Conservation (phyloP, 2,113 vertebrate species). For the Urocolius indicus region DNA sequence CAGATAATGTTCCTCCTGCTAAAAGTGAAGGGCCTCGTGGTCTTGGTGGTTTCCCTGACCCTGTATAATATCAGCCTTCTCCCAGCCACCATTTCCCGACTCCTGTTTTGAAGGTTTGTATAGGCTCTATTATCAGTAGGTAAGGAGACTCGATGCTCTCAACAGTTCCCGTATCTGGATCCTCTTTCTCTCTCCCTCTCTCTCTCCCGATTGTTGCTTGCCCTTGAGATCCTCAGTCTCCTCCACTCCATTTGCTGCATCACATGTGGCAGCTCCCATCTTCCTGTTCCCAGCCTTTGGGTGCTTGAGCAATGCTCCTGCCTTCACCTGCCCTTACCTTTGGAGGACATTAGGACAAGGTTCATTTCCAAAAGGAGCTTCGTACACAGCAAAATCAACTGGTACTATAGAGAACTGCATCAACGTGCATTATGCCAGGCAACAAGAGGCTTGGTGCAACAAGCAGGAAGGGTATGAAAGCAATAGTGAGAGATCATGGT, state of each 20-base stretch:
- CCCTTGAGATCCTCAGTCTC: neutral
- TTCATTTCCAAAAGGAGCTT: neutral
- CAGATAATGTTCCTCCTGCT: neutral
- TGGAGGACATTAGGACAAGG: neutral
- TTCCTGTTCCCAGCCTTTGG: neutral
- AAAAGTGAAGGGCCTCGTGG: fast-evolving
- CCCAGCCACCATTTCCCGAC: neutral
- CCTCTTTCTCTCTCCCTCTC: neutral
- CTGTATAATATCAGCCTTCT: neutral
- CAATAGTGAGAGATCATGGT: fast-evolving
- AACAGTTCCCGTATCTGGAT: neutral
- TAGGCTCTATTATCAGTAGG: neutral
- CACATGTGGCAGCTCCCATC: neutral
- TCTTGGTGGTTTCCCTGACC: neutral
- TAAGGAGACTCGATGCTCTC: neutral
- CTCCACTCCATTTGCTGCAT: neutral
- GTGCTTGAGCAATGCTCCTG: fast-evolving
- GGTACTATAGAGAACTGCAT: neutral
- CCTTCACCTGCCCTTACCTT: neutral
- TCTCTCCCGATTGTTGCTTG: neutral
- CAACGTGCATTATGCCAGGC: neutral
- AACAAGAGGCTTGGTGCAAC: neutral
- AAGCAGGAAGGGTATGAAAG: neutral
- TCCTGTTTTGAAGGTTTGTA: neutral
- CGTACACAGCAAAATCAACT: neutral